Evolutionary conservation across 1,140 invertebrate species (phyloP).

Genomic region (Orchestia grillus): DNA sequence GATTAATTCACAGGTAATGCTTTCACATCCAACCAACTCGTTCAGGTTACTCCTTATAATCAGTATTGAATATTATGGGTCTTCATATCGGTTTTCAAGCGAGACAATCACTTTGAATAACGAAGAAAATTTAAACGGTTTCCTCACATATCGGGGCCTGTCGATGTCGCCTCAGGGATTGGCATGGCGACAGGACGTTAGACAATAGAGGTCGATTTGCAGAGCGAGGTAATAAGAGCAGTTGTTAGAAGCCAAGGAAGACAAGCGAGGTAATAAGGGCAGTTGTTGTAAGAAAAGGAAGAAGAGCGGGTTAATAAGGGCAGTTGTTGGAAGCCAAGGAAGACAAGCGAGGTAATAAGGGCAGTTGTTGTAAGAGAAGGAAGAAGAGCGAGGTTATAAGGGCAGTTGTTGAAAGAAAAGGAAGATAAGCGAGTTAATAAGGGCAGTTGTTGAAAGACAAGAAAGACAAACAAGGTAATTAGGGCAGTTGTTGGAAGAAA

Average conservation of each 20-base stretch:
- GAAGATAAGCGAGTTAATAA: no score
- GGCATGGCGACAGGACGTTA: background rate
- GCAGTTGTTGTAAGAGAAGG: no score
- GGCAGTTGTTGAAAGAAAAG: background rate
- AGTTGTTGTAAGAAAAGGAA: no score
- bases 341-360: no score
- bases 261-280: no score
- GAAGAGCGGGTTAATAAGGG: no score
- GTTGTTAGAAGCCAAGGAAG: no score
- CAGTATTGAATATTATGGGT: background rate
- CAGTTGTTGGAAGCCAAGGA: no score
- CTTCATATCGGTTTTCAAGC: background rate
- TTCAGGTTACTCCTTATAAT: background rate
- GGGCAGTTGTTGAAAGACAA: no score
- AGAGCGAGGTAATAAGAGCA: background rate
- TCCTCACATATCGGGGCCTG: background rate
- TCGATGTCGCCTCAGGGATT: background rate
- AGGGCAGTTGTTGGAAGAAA: no score
- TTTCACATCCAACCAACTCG: background rate
- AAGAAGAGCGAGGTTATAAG: background rate
- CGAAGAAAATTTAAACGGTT: background rate
- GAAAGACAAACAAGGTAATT: no score
- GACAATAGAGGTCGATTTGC: background rate
- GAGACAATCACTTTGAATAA: background rate
- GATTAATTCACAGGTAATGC: no score